phyloP scores from a whole-genome alignment of 2,113 vertebrate species.

The Anoura caudifer region DNA sequence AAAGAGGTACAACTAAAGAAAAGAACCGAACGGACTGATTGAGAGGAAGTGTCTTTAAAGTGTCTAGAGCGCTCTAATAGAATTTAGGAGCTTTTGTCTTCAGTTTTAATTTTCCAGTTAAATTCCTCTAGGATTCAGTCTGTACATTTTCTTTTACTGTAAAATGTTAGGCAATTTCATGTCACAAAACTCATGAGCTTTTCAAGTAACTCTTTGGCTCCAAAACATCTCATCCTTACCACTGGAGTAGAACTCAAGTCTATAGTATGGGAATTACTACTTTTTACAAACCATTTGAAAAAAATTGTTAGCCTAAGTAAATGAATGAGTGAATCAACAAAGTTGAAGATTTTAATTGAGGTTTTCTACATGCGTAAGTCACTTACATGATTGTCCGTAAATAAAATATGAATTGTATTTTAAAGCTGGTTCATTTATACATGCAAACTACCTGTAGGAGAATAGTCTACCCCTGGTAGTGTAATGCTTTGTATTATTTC shows the following conservation, averaged over 20 bases:
- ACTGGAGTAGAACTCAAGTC: not conserved
- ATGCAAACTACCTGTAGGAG: not conserved
- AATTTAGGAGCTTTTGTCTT: slow-evolving; percentile 39
- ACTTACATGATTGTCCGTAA: not conserved
- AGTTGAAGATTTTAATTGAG: slow-evolving; percentile 5
- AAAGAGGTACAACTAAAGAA: slow-evolving; percentile 38
- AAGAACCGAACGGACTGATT: slow-evolving; percentile 12
- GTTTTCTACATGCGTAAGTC: not conserved
- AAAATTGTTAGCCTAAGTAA: not conserved
- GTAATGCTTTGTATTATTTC: not conserved
- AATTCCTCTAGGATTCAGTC: slow-evolving; percentile 13
- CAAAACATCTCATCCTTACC: not conserved
- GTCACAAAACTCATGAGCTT: slow-evolving; percentile 12
- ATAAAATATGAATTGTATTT: slow-evolving; percentile 22
- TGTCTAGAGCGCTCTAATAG: not conserved
- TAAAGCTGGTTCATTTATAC: not conserved
- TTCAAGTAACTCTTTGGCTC: slow-evolving; percentile 16
- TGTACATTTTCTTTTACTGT: not conserved
- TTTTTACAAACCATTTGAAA: not conserved
- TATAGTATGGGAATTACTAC: not conserved
- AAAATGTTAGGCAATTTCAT: slow-evolving; percentile 35
- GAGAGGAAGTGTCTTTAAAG: slow-evolving; percentile 51
- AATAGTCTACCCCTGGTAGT: not conserved
- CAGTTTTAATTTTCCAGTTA: slow-evolving; percentile 50
- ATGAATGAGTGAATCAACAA: not conserved